A percentile compares a stretch with the other conserved stretches of the same genome.
Conservation (phyloP, 2,888 invertebrate genomes). For the Ochropacha duplaris region DNA sequence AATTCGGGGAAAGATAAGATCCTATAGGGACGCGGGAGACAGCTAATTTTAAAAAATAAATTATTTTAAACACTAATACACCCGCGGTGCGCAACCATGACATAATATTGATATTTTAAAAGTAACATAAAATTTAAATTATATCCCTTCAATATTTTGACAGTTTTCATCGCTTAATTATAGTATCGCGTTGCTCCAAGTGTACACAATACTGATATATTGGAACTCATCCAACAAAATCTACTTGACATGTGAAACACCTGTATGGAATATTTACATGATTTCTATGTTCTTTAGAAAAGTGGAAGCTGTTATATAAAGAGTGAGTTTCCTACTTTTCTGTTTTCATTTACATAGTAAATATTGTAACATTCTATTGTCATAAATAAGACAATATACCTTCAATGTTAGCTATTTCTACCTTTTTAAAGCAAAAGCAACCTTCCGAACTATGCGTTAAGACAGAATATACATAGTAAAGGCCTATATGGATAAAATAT, state of each 20-base stretch:
- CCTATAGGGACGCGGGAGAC: too few species aligned
- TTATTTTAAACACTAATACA: too few species aligned
- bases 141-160: not conserved
- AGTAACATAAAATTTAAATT: not conserved
- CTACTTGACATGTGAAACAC: not conserved
- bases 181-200: not conserved
- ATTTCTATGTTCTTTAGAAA: conserved; percentile 4
- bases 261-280: conserved; percentile 5
- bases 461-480: too few species aligned
- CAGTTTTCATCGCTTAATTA: not conserved
- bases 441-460: too few species aligned
- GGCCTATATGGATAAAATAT: too few species aligned
- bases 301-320: not conserved
- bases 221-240: conserved; percentile 2
- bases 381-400: too few species aligned
- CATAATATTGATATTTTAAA: not conserved
- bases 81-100: too few species aligned
- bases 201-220: not conserved
- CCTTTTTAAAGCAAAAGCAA: too few species aligned
- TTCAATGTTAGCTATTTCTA: too few species aligned
- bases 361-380: too few species aligned
- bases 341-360: not conserved
- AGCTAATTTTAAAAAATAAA: too few species aligned
- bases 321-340: not conserved
- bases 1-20: too few species aligned